A percentile compares a stretch with the other conserved stretches of the same genome.
phyloP scores from a whole-genome alignment of 1,140 invertebrate species.

The Procambarus clarkii region DNA sequence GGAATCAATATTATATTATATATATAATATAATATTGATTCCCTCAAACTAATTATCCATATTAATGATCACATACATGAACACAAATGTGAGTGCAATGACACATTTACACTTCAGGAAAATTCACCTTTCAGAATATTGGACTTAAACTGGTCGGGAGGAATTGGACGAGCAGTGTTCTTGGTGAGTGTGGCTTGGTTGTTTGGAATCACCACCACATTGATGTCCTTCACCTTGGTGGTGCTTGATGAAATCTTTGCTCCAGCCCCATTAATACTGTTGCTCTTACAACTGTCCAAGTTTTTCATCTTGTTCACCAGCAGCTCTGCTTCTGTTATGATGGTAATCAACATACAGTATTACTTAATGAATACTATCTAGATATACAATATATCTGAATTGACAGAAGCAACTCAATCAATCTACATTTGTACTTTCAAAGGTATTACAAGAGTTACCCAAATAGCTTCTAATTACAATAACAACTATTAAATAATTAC shows the following conservation, averaged over 20 bases:
- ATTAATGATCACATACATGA: too few relatives aligned
- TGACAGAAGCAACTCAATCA: not conserved
- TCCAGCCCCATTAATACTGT: not conserved
- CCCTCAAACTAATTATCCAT: not conserved
- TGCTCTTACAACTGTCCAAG: constrained; percentile 11
- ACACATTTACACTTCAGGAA: not conserved
- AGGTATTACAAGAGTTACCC: not conserved
- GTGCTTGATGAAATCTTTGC: not conserved
- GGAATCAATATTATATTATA: not conserved
- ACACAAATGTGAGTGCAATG: too few relatives aligned
- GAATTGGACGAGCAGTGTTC: constrained; percentile 82
- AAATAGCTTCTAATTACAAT: too few relatives aligned
- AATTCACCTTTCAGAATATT: constrained; percentile 92
- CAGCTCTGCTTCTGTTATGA: constrained; percentile 43
- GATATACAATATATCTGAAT: too few relatives aligned
- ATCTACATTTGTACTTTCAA: not conserved
- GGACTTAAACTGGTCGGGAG: constrained; percentile 93
- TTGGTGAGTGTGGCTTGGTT: constrained; percentile 76
- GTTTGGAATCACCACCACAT: constrained; percentile 76
- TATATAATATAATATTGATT: not conserved
- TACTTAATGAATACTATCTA: not conserved
- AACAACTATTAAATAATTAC: too few relatives aligned
- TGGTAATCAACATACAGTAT: not conserved
- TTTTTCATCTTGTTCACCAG: constrained; percentile 55
- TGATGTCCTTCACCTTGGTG: constrained; percentile 70